Evolutionary conservation across 2,113 vertebrate species (phyloP).

Genomic region (Tenebrosternarchus preto): DNA sequence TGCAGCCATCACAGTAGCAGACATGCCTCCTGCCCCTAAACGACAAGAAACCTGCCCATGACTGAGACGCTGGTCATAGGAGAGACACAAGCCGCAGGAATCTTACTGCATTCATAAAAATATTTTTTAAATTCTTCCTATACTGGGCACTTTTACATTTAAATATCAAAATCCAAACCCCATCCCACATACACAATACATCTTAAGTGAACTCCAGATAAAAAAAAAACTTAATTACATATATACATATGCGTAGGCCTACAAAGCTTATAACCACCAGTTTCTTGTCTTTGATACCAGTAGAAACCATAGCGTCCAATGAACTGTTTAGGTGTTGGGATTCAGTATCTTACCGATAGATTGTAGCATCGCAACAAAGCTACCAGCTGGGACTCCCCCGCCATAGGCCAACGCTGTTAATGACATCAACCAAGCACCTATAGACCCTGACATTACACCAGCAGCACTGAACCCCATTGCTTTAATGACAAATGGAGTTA

Average conservation of each 20-base stretch:
- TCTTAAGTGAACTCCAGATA: too few species aligned
- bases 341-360: constrained; percentile 28
- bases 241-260: too few species aligned
- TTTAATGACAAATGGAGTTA: not conserved
- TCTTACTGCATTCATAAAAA: not conserved
- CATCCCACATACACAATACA: too few species aligned
- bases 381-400: constrained; percentile 27
- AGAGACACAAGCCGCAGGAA: not conserved
- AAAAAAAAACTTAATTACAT: not conserved
- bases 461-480: not conserved
- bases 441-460: constrained; percentile 15
- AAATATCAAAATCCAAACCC: too few species aligned
- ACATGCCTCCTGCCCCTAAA: constrained; percentile 16
- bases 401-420: constrained; percentile 25
- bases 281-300: too few species aligned
- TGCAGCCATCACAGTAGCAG: not conserved
- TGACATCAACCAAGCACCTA: constrained; percentile 21
- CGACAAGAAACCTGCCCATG: not conserved
- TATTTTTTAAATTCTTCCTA: not conserved
- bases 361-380: constrained; percentile 27
- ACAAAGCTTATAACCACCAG: too few species aligned
- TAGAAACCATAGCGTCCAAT: not conserved
- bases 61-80: not conserved
- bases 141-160: too few species aligned
- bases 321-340: not conserved